Evolutionary conservation across 35 echinoderm and acorn worm species (phyloP), one percentile per base, ranked within the genome.

Genomic region (Chiridota heheva): DNA sequence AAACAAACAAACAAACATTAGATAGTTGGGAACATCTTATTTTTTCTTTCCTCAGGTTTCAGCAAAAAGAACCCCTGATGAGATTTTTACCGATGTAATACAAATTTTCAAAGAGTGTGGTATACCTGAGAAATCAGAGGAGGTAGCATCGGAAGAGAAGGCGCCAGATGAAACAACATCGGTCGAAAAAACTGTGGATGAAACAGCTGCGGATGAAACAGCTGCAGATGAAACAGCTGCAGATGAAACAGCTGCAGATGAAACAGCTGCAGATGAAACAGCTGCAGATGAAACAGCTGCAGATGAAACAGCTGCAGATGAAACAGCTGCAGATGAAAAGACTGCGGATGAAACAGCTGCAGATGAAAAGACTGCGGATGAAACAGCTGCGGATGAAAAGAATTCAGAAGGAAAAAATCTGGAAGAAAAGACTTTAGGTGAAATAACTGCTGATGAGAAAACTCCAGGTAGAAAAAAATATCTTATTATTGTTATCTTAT

Each of bases 11-110:
- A 24, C 25, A 68, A 10, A 40, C 7, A 45, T 2, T n/a, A 53
- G 36, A 49, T 3, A 5, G 32, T n/a, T 7, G 42, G 5, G 3
- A 2, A 32, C 8, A 47, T 44, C 30, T 7, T 12, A 7, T 59
- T 31, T 87, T 0, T 40, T 80, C 37, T 48, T 69, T 22, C 7
- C 1, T 33, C 35, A 94, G 91, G 51, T 94, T 3, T 78, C 85
- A 37, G 91, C 91, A 68, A 73, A 94, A 41, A 42, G 60, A 4
- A 56, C 59, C 26, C 60, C 80, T 15, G 91, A 94, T 44, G 86
- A 88, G 22, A 66, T 94, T 18, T 94, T 84, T 58, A 28, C 18
- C 20, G 59, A 72, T 44, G 91, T 94, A 35, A 63, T 72, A 36
- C 68, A 72, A 45, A 38, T 84, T 51, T 94, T 94, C 43, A 69